Base-by-base conservation (phyloP, 2,113 vertebrate species). In the Ramphastos sulfuratus region DNA sequence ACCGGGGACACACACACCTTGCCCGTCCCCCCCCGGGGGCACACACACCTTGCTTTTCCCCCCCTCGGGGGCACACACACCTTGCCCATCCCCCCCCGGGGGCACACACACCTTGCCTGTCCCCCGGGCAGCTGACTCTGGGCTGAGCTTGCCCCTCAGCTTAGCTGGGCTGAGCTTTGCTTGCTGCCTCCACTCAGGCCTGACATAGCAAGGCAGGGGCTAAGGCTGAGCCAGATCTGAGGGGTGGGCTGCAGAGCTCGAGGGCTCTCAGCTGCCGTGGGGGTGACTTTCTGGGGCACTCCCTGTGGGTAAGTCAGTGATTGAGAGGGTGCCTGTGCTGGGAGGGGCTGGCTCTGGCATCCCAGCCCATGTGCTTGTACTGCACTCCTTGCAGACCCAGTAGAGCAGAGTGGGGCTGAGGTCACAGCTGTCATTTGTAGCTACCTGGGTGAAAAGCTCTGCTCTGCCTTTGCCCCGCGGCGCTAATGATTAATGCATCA, bases 401-500 rank as follows among this genome's bases (percentile, higher is more conserved):
- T 42, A 30, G 66, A 92, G 92, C 48, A 12, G 67, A 25, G 90
- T 3, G 21, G 54, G 56, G 7, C 28, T 71, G 20, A 75, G 88
- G 92, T 90, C 76, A 33, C 0, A 0, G 7, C 39, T 73, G 72
- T 6, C 59, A 19, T 59, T 90, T 12, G 9, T 66, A 39, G 18
- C 56, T 50, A 72, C 88, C 37, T 0, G 7, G 93, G 95, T 93
- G 90, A 96, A 89, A 88, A 93, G 48, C 71, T 67, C 58, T 31
- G 63, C 90, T 93, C 75, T 86, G 87, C 66, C 77, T 94, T 90
- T 75, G 76, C 75, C 25, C 72, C 63, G 0, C 52, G 31, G 87
- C 91, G 95, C 96, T 97, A 98, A 97, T 97, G 85, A 97, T 94
- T 98, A 98, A 98, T 95, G 0, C 4, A 61, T 84, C 80, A 97